Percentiles rank a stretch among this genome's conserved stretches.
Conservation (phyloP, 2,113 vertebrate species). For the Megaptera novaeangliae region DNA sequence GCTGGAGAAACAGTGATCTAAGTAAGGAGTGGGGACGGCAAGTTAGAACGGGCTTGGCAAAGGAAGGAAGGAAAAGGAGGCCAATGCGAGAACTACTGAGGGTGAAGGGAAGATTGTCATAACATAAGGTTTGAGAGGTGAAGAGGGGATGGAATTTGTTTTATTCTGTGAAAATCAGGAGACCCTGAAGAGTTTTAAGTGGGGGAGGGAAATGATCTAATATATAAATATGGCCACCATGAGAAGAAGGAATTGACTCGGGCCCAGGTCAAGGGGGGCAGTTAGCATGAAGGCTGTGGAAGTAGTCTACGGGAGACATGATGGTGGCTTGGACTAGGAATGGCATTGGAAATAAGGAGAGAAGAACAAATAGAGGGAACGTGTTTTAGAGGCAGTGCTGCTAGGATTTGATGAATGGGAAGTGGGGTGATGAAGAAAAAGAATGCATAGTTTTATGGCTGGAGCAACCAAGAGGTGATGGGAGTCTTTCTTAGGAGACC, state of each 20-base stretch:
- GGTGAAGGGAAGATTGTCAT: not conserved
- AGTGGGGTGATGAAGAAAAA: not conserved
- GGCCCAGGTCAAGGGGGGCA: not conserved
- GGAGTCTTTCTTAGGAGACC: not conserved
- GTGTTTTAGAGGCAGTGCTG: not conserved
- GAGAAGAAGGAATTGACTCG: not conserved
- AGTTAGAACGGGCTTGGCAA: not conserved
- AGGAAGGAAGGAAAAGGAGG: not conserved
- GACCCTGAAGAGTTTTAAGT: not conserved
- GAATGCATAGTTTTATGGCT: not conserved
- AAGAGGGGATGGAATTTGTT: not conserved
- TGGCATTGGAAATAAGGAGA: not conserved
- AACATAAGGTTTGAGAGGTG: not conserved
- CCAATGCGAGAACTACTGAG: not conserved
- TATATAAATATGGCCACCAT: not conserved
- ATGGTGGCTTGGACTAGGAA: too few species aligned
- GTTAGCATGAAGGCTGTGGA: not conserved
- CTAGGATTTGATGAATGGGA: not conserved
- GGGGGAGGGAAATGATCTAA: not conserved
- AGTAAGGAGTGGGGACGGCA: too few species aligned
- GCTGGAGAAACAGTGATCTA: not conserved
- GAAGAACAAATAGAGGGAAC: rapidly evolving
- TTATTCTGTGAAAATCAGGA: not conserved
- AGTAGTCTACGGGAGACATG: not conserved
- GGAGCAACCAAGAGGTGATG: not conserved